phyloP scores from a whole-genome alignment of 2,113 vertebrate species.

The Bos taurus region ARS-UCD2.0 NC_037343.1:44296001-44296500 shows the following conservation, averaged over 20 bases:
- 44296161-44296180: not conserved
- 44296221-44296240: not conserved
- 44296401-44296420: not conserved
- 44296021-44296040: not conserved
- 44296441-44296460: not conserved
- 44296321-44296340: not conserved
- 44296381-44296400: not conserved
- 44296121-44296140: not conserved
- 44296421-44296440: fast-evolving
- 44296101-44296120: not conserved
- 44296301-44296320: not conserved
- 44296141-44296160: not conserved
- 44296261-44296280: not conserved
- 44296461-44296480: fast-evolving
- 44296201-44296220: too few species aligned
- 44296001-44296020: not conserved
- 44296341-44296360: not conserved
- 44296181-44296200: not conserved
- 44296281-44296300: not conserved
- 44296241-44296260: not conserved
- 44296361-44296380: not conserved
- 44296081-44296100: not conserved
- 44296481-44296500: not conserved
- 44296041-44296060: not conserved
- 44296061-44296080: not conserved